Evolutionary conservation across 2,113 vertebrate genomes (phyloP), one percentile per base, ranked within the genome.

Genomic region (Paedocypris sp.): DNA sequence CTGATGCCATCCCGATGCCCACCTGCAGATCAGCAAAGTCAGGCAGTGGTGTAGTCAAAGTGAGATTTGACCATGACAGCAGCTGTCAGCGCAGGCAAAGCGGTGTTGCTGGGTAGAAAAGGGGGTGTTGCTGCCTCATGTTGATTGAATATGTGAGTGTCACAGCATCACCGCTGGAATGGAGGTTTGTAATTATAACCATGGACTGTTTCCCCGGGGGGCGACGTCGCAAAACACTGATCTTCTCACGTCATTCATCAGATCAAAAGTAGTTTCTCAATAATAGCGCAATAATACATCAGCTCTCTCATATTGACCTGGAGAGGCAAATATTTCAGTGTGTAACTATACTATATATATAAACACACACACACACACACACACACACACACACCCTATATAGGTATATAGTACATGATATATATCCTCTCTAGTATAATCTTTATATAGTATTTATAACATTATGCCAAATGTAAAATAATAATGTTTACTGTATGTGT

Each of bases 61-160:
- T 62, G 58, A 66, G 68, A 66, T 66, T 52, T 66, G 68, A 66
- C 68, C 68, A 70, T 70, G 63, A 70, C 68, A 70, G 58, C 63
- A 51, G 58, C 58, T 70, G 63, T 70, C 68, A 70, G 66, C 42
- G 51, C 45, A 62, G 62, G 60, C 68, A 58, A 53, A 66, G 50
- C 43, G 32, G 68, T 70, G 68, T 70, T 70, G 68, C 68, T 70
- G 65, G 68, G 68, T 70, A 70, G 68, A 70, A 70, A 66, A 70
- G 49, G 54, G 57, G 68, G 63, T 62, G 62, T 60, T 70, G 68
- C 68, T 66, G 63, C 68, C 68, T 70, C 68, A 58, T 70, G 53
- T 52, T 62, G 58, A 70, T 66, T 52, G 62, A 66, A 65, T 70
- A 62, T 61, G 52, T 62, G 52, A 62, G 68, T 70, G 63, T 57